Conservation (phyloP, 1,140 invertebrate genomes). For the Holotrichia oblita region DNA sequence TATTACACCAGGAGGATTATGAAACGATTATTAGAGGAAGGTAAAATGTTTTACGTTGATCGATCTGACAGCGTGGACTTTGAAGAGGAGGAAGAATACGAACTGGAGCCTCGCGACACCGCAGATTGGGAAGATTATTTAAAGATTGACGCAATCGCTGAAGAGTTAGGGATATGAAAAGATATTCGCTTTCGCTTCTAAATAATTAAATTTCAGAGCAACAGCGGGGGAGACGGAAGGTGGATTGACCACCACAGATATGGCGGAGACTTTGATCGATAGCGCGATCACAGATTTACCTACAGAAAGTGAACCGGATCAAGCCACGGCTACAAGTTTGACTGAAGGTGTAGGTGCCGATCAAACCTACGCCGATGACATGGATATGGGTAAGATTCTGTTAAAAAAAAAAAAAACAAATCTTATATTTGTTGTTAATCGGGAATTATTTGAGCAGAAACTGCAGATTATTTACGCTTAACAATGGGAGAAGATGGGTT, state of each 20-base stretch:
- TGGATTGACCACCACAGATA: neutral
- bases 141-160: neutral
- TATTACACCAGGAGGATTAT: slow-evolving; percentile 61
- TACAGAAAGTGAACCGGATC: neutral
- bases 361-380: neutral
- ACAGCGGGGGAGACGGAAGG: neutral
- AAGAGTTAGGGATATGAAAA: neutral
- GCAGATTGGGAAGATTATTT: slow-evolving; percentile 3
- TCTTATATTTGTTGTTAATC: too few relatives aligned
- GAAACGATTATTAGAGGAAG: slow-evolving; percentile 47
- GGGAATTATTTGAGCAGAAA: too few relatives aligned
- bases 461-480: too few relatives aligned
- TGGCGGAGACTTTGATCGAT: neutral
- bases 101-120: slow-evolving; percentile 2
- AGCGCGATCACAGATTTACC: neutral
- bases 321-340: neutral
- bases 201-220: neutral
- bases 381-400: neutral
- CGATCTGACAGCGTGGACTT: neutral
- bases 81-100: slow-evolving; percentile 11
- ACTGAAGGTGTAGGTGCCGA: neutral
- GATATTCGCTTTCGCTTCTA: neutral
- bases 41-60: slow-evolving; percentile 38
- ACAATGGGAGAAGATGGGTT: too few relatives aligned
- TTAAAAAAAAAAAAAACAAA: too few relatives aligned